Conservation (phyloP, 2,113 vertebrate genomes). For the Strix aluco region DNA sequence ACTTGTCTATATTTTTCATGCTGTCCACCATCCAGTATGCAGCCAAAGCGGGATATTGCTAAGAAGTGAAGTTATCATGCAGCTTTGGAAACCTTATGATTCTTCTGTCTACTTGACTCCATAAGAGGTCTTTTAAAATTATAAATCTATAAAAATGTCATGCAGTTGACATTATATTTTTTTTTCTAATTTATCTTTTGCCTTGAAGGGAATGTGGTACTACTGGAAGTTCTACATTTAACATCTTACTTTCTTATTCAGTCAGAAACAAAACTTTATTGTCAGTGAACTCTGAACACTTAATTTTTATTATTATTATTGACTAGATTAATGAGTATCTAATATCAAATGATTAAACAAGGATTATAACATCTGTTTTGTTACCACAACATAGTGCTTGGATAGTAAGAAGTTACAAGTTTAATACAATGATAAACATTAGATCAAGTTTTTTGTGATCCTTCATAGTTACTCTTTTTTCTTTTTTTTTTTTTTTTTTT, state of each 20-base stretch:
- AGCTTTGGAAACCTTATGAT: background rate
- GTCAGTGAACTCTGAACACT: background rate
- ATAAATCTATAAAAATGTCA: background rate
- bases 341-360: background rate
- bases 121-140: background rate
- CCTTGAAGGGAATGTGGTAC: background rate
- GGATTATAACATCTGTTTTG: background rate
- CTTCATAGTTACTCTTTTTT: background rate
- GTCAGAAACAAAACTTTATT: background rate
- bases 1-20: background rate
- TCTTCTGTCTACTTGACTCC: background rate
- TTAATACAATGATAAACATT: background rate
- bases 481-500: background rate
- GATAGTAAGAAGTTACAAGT: background rate
- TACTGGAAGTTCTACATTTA: background rate
- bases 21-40: background rate
- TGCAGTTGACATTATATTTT: background rate
- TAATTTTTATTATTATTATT: background rate
- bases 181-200: background rate
- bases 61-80: background rate
- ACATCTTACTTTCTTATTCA: background rate
- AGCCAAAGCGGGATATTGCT: background rate
- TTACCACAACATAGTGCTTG: background rate
- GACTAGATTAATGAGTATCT: background rate
- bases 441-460: background rate